A percentile compares a stretch with the other conserved stretches of the same genome.
Evolutionary conservation across 2,888 invertebrate species (phyloP).

Genomic region (Amorpha juglandis): DNA sequence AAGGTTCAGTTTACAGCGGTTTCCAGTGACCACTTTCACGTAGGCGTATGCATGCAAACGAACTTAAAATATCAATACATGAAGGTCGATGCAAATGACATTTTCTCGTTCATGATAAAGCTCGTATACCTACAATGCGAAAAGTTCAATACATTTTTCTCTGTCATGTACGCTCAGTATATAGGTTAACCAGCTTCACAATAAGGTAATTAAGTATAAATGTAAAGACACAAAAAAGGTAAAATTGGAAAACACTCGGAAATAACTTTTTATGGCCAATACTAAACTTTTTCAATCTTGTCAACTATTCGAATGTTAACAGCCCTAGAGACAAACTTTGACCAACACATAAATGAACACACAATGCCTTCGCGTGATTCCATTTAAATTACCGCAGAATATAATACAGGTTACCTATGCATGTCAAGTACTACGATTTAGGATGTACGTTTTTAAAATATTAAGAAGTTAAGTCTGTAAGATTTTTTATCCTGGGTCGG

Average conservation of each 20-base stretch:
- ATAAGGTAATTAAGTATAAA: background rate
- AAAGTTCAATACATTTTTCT: background rate
- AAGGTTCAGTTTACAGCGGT: conserved; percentile 13
- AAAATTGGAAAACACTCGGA: background rate
- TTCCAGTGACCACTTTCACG: background rate
- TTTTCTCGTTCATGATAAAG: background rate
- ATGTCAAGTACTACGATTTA: too few relatives aligned
- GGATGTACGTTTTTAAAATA: too few relatives aligned
- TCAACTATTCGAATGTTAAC: background rate
- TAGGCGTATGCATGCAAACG: background rate
- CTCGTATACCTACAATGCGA: background rate
- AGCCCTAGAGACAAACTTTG: background rate
- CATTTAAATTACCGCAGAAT: too few relatives aligned
- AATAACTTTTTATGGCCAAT: background rate
- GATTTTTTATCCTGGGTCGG: too few relatives aligned
- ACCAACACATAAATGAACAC: too few relatives aligned
- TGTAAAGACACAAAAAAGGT: background rate
- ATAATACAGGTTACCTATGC: too few relatives aligned
- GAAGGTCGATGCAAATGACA: background rate
- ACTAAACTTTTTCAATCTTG: background rate
- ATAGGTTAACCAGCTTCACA: background rate
- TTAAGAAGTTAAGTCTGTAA: too few relatives aligned
- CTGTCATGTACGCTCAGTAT: background rate
- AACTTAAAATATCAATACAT: background rate
- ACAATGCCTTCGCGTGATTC: too few relatives aligned